phyloP scores from a whole-genome alignment of 1,140 invertebrate species.

The Sycophila sp. region DNA sequence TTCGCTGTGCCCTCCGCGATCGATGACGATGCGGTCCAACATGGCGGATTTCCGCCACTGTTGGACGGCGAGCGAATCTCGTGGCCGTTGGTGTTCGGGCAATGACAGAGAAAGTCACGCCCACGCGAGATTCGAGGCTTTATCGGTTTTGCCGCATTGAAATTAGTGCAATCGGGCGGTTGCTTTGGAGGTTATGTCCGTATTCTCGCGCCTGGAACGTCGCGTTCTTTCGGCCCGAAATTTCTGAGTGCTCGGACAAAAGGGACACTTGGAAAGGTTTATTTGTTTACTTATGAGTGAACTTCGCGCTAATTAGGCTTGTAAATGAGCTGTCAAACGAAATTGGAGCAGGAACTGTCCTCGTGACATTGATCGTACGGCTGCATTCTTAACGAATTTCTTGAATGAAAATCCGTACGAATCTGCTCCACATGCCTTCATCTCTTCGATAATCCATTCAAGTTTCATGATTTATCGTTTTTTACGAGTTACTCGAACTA shows the following conservation, averaged over 20 bases:
- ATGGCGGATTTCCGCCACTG: conserved; percentile 51
- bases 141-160: too few relatives aligned
- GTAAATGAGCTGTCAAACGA: neutral
- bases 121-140: too few relatives aligned
- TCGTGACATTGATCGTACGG: too few relatives aligned
- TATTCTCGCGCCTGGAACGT: neutral
- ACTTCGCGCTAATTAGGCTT: neutral
- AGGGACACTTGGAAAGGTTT: neutral
- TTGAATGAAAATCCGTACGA: too few relatives aligned
- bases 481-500: too few relatives aligned
- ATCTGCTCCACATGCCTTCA: too few relatives aligned
- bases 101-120: too few relatives aligned
- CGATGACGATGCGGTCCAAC: conserved; percentile 62
- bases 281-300: neutral
- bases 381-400: too few relatives aligned
- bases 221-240: neutral
- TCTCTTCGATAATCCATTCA: too few relatives aligned
- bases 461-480: too few relatives aligned
- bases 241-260: neutral
- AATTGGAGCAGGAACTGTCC: neutral
- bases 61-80: neutral
- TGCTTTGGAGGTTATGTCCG: neutral
- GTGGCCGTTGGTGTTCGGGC: neutral
- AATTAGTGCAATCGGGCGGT: too few relatives aligned
- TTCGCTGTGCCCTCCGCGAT: conserved; percentile 46